Conservation (phyloP, 1,140 invertebrate genomes). For the Latrodectus geometricus region DNA sequence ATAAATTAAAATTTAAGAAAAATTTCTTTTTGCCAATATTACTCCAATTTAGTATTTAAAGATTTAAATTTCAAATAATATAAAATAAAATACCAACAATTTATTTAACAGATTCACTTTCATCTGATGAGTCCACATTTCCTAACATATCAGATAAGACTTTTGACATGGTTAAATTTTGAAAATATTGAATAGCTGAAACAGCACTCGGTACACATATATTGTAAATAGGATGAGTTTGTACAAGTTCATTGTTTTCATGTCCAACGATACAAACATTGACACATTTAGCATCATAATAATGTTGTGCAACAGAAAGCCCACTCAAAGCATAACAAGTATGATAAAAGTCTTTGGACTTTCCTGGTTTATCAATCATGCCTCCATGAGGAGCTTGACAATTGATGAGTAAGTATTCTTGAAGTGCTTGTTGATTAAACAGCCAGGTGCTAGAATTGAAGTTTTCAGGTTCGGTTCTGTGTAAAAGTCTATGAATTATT, state of each 20-base stretch:
- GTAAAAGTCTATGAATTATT: slow-evolving; percentile 76
- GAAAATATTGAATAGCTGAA: slow-evolving; percentile 72
- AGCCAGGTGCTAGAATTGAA: slow-evolving; percentile 73
- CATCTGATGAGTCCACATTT: no score
- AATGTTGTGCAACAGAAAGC: slow-evolving; percentile 92
- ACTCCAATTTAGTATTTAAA: no score
- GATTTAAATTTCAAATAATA: no score
- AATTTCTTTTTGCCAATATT: no score
- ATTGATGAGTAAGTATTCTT: slow-evolving; percentile 94
- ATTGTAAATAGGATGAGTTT: slow-evolving; percentile 78
- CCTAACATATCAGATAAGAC: neutral
- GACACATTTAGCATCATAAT: slow-evolving; percentile 66
- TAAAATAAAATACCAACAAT: no score
- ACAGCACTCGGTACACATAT: slow-evolving; percentile 73
- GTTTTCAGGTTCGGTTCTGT: slow-evolving; percentile 67
- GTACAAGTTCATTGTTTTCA: slow-evolving; percentile 75
- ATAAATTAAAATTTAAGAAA: no score
- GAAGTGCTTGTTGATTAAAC: slow-evolving; percentile 86
- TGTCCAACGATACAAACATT: slow-evolving; percentile 69
- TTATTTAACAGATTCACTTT: no score
- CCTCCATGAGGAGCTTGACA: slow-evolving; percentile 93
- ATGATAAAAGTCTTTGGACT: slow-evolving; percentile 94
- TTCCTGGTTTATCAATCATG: slow-evolving; percentile 94
- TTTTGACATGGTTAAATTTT: slow-evolving; percentile 59
- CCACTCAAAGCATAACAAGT: slow-evolving; percentile 97